These are phyloP conservation scores for Chrysomallon squamiferum DNA, from an alignment of 1,140 invertebrate species.

Conservation along the genomic window DNA sequence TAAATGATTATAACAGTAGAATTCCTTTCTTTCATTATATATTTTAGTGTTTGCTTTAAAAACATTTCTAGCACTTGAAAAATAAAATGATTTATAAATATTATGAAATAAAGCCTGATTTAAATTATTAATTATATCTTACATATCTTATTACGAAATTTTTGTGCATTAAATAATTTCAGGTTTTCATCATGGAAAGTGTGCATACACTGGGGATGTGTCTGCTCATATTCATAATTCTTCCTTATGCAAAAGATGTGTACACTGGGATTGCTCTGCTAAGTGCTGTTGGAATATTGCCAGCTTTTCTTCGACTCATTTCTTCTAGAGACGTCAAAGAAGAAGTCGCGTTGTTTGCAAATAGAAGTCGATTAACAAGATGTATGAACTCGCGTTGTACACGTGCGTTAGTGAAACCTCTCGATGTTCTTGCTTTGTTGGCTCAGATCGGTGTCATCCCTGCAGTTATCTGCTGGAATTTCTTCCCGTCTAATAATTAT, in stretches of 20 bases:
- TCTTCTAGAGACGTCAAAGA: not conserved
- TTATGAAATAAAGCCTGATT: too few relatives aligned
- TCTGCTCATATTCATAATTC: slow-evolving; percentile 83
- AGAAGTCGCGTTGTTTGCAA: too few relatives aligned
- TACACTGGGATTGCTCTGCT: slow-evolving; percentile 92
- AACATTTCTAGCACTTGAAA: too few relatives aligned
- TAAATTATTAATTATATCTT: too few relatives aligned
- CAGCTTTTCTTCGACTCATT: slow-evolving; percentile 67
- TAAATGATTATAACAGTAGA: too few relatives aligned
- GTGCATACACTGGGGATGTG: slow-evolving; percentile 84
- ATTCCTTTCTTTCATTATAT: too few relatives aligned
- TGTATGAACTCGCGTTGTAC: not conserved
- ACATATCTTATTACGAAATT: too few relatives aligned
- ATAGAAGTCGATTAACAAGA: not conserved
- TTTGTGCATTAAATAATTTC: slow-evolving; percentile 11
- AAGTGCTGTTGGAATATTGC: slow-evolving; percentile 91
- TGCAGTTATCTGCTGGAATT: slow-evolving; percentile 10
- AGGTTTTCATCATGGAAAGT: slow-evolving; percentile 76
- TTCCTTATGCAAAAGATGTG: slow-evolving; percentile 87
- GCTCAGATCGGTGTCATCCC: slow-evolving; percentile 31
- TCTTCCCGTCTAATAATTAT: not conserved
- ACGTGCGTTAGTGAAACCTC: not conserved
- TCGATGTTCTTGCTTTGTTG: slow-evolving; percentile 21
- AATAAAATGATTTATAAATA: too few relatives aligned
- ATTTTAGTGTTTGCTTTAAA: too few relatives aligned